These are phyloP conservation scores for Osmoderma eremita DNA, from an alignment of 2,888 invertebrate species.

Conservation along the genomic window DNA sequence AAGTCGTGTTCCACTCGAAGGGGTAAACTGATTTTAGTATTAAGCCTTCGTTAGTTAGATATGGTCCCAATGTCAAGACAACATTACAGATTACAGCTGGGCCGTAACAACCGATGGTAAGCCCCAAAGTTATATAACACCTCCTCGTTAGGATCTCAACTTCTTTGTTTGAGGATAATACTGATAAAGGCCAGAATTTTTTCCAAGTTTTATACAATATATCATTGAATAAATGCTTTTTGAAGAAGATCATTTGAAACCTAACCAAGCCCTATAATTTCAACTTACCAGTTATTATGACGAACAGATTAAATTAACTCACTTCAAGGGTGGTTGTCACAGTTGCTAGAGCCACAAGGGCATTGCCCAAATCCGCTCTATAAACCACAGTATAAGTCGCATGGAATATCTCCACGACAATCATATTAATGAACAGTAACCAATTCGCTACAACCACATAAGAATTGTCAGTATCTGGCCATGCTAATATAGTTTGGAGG, in stretches of 20 bases:
- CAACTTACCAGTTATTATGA: neutral
- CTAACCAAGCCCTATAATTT: conserved; percentile 34
- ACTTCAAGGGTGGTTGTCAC: conserved; percentile 39
- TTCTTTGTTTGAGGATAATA: neutral
- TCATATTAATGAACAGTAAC: conserved; percentile 34
- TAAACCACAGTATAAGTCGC: conserved; percentile 26
- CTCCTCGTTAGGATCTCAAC: neutral
- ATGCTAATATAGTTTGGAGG: conserved; percentile 29
- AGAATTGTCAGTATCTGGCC: conserved; percentile 34
- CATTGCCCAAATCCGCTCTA: conserved; percentile 14
- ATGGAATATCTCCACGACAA: conserved; percentile 33
- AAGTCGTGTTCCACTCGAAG: conserved; percentile 43
- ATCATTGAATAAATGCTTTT: conserved; percentile 31
- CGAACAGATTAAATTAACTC: neutral
- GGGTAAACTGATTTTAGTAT: conserved; percentile 45
- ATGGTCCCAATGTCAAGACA: conserved; percentile 27
- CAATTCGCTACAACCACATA: conserved; percentile 20
- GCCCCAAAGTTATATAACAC: conserved; percentile 11
- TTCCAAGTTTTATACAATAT: conserved; percentile 38
- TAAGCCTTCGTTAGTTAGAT: conserved; percentile 20
- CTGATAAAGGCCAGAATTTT: conserved; percentile 37
- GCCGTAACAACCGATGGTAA: conserved; percentile 14
- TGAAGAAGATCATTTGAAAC: conserved; percentile 33
- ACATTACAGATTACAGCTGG: conserved; percentile 29
- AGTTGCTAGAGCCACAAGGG: conserved; percentile 29